Evolutionary conservation across 1,140 invertebrate species (phyloP).

Genomic region (Drosophila trapezifrons): DNA sequence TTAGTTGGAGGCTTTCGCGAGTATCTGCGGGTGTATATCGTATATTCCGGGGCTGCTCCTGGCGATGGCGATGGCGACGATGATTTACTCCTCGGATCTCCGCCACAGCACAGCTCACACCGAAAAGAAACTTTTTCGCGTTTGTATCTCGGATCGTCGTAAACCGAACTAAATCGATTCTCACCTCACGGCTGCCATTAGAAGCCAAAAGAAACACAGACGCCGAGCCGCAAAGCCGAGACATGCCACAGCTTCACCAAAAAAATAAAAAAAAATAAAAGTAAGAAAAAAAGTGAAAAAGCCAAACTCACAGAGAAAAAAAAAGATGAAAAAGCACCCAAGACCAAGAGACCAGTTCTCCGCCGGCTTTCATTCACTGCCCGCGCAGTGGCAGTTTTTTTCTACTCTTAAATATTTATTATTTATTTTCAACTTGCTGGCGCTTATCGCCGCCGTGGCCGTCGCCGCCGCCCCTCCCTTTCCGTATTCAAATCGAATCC

Average conservation of each 20-base stretch:
- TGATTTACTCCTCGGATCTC: conserved; percentile 32
- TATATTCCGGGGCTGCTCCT: conserved; percentile 23
- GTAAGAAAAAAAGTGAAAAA: conserved; percentile 28
- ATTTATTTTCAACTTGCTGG: conserved; percentile 72
- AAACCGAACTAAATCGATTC: conserved; percentile 84
- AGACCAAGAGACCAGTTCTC: conserved; percentile 69
- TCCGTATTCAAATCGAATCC: conserved; percentile 59
- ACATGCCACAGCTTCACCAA: conserved; percentile 69
- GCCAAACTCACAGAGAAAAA: conserved; percentile 26
- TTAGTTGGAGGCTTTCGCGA: conserved; percentile 31
- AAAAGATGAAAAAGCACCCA: conserved; percentile 43
- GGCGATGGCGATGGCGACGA: not conserved
- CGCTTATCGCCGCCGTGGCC: conserved; percentile 45
- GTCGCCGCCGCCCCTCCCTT: conserved; percentile 20
- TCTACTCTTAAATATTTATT: conserved; percentile 71
- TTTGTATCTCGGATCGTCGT: conserved; percentile 83
- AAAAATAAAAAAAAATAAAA: conserved; percentile 35
- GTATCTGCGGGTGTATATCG: not conserved
- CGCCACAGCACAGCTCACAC: conserved; percentile 41
- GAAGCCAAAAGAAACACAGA: conserved; percentile 78
- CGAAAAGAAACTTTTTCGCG: conserved; percentile 82
- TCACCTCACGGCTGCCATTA: conserved; percentile 82
- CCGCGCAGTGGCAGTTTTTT: conserved; percentile 56
- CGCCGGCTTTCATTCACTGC: conserved; percentile 57
- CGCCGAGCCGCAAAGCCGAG: conserved; percentile 50